Evolutionary conservation across 2,113 vertebrate genomes (phyloP).

Genomic region (Gnathonemus echidnorhynchus): DNA sequence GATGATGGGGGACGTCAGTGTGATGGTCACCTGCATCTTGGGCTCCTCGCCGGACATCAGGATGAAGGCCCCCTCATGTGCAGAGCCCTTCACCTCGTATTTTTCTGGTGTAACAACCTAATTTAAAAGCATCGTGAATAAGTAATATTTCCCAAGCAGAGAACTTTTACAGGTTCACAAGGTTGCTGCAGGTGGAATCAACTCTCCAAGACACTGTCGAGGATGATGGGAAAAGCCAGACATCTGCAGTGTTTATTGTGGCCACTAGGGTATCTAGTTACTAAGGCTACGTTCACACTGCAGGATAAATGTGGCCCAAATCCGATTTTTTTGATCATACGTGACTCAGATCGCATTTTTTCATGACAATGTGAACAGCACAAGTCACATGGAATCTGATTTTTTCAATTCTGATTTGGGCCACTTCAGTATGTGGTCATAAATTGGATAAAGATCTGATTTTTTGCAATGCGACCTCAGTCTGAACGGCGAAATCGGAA

Average conservation of each 20-base stretch:
- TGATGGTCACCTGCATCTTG: constrained; percentile 98
- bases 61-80: constrained; percentile 85
- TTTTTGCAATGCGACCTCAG: too few relatives aligned
- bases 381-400: too few relatives aligned
- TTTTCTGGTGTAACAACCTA: constrained; percentile 93
- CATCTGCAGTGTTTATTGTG: neutral
- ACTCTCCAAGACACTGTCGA: neutral
- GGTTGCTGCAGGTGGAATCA: neutral
- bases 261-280: neutral
- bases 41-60: constrained; percentile 83
- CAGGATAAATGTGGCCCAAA: too few relatives aligned
- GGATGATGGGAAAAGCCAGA: neutral
- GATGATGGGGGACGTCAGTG: constrained; percentile 91
- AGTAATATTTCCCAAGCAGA: neutral
- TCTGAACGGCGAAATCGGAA: too few relatives aligned
- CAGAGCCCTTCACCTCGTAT: constrained; percentile 87
- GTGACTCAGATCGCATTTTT: too few relatives aligned
- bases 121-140: constrained; percentile 29
- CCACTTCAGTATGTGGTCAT: too few relatives aligned
- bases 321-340: too few relatives aligned
- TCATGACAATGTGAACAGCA: too few relatives aligned
- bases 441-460: too few relatives aligned
- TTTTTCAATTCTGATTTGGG: too few relatives aligned
- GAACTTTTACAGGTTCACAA: neutral
- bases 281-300: too few relatives aligned